Evolutionary conservation across 2,113 vertebrate species (phyloP), one percentile per base, ranked within the genome.

Genomic region (Nanorana parkeri): DNA sequence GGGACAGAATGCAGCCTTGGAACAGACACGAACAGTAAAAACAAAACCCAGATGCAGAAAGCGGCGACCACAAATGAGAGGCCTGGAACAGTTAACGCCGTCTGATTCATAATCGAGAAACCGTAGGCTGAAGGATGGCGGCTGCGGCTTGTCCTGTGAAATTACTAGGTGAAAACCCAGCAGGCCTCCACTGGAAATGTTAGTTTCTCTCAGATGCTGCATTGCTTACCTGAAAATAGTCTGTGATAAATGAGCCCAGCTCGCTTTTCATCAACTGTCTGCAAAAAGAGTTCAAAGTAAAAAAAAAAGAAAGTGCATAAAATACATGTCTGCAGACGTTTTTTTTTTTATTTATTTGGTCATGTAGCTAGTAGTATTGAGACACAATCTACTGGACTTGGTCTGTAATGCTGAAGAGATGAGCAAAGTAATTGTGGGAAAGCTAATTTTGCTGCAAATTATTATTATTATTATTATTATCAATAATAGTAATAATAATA

Each of bases 191-290:
- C 75, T 26, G 17, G 23, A 29, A 6, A 16, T 17, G 19, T 24
- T 71, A 52, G 7, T 26, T 7, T n/a, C 23, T 47, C 41, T 1
- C 2, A 47, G 41, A 2, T 6, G 41, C 2, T 47, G 13, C 8
- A 19, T 20, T 41, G n/a, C 78, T 90, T 92, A 98, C 97, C 96
- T 99, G 97, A 83, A 98, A 96, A 83, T 97, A 99, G 84, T 98
- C 97, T 1, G 96, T 95, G 88, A 99, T 96, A 90, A 99, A 99
- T 17, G 97, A 96, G 85, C 97, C 97, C 11, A 98, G 93, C 84
- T 98, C 97, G 26, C 96, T 98, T 91, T 97, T 98, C 68, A 98
- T 89, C 85, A 99, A 92, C 87, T 92, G 91, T 88, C 97, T 99
- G 87, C 75, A 88, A 76, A 89, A 86, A 91, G 73, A 94, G 72